These are phyloP conservation scores for Carabus problematicus DNA, from an alignment of 2,888 invertebrate species.

Conservation along the genomic window DNA sequence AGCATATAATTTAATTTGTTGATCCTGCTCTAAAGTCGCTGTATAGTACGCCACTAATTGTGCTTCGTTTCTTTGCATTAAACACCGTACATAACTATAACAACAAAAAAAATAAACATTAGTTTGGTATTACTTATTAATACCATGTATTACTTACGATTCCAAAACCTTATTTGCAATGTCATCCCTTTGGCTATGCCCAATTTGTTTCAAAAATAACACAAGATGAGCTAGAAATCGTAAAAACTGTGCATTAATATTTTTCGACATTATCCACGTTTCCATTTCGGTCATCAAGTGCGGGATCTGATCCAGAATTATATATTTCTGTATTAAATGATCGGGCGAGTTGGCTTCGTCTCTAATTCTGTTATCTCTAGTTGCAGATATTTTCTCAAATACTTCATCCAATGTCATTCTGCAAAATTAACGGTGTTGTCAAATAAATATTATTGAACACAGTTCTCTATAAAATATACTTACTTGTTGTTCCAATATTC, in stretches of 20 bases:
- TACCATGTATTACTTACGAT: constrained; percentile 61
- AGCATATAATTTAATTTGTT: constrained; percentile 69
- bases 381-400: constrained; percentile 71
- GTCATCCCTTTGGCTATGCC: constrained; percentile 73
- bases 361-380: constrained; percentile 63
- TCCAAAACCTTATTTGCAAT: constrained; percentile 79
- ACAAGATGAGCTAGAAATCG: constrained; percentile 87
- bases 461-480: constrained; percentile 27
- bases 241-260: constrained; percentile 66
- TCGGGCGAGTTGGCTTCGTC: constrained; percentile 71
- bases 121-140: constrained; percentile 49
- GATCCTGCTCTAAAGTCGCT: constrained; percentile 73
- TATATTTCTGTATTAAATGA: constrained; percentile 81
- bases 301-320: constrained; percentile 84
- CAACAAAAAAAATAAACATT: constrained; percentile 20
- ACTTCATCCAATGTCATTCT: constrained; percentile 74
- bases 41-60: constrained; percentile 86
- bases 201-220: constrained; percentile 81
- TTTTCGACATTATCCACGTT: constrained; percentile 67
- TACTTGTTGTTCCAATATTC: constrained; percentile 71
- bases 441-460: too few species aligned
- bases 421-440: constrained; percentile 45
- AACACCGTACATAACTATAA: constrained; percentile 67
- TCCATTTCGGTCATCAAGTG: constrained; percentile 76
- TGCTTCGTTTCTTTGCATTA: constrained; percentile 78